Percentiles rank a stretch among this genome's conserved stretches.
Evolutionary conservation across 2,888 invertebrate genomes (phyloP).

Genomic region (Synanthedon tipuliformis): DNA sequence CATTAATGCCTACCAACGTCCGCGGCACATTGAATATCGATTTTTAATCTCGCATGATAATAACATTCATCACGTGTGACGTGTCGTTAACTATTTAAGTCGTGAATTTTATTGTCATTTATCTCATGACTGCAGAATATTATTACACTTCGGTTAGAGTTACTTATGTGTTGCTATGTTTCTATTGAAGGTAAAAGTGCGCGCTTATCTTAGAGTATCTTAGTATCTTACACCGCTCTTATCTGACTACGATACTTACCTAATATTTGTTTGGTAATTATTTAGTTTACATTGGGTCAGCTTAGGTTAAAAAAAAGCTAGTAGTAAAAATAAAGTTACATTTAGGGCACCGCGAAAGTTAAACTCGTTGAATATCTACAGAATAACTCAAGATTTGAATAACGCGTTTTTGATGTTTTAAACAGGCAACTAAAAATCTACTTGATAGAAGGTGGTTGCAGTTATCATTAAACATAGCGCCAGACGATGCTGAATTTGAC

Average conservation of each 20-base stretch:
- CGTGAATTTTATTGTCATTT: neutral
- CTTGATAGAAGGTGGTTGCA: no score
- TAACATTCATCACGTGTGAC: neutral
- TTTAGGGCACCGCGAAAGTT: no score
- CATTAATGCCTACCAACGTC: neutral
- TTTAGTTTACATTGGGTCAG: neutral
- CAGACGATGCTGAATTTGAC: no score
- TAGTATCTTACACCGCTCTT: neutral
- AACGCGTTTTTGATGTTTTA: no score
- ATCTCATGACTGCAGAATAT: neutral
- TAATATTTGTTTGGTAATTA: neutral
- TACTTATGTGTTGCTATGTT: no score
- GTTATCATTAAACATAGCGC: no score
- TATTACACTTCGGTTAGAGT: no score
- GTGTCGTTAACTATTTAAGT: neutral
- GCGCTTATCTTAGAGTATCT: no score
- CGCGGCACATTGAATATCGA: neutral
- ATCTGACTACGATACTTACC: neutral
- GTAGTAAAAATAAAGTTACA: neutral
- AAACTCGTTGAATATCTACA: no score
- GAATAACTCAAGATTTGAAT: no score
- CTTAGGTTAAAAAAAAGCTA: constrained; percentile 1
- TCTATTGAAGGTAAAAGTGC: no score
- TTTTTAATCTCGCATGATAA: neutral
- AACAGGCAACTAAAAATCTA: no score